Percentiles rank a stretch among this genome's conserved stretches.
phyloP scores from a whole-genome alignment of 1,140 invertebrate genomes.

The Zaprionus gabonicus region DNA sequence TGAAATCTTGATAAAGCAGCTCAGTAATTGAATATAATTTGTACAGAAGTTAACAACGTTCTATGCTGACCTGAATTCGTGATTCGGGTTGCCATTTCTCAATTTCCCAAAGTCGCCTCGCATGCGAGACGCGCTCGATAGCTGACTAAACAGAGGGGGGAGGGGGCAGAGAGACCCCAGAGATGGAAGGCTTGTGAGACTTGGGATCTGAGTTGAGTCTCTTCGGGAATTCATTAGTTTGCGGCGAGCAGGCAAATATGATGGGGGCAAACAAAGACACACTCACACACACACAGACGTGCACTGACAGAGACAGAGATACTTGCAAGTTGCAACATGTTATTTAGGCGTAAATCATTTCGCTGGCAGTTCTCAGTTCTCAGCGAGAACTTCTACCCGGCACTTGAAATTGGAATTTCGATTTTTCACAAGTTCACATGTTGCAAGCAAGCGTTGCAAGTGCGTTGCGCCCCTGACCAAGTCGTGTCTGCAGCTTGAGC shows the following conservation, averaged over 20 bases:
- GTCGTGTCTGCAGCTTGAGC: constrained; percentile 31
- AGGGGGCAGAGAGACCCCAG: neutral
- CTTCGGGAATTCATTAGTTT: neutral
- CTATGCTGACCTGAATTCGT: constrained; percentile 55
- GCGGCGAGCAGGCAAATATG: constrained; percentile 23
- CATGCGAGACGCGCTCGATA: neutral
- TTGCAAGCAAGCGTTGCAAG: constrained; percentile 55
- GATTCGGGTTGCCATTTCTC: constrained; percentile 41
- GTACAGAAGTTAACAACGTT: constrained; percentile 51
- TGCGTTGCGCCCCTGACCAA: constrained; percentile 53
- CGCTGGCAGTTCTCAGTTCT: constrained; percentile 40
- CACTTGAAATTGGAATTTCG: constrained; percentile 74
- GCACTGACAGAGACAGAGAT: constrained; percentile 16
- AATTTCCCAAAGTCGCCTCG: constrained; percentile 29
- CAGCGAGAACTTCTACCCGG: constrained; percentile 9
- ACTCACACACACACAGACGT: neutral
- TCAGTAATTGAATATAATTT: constrained; percentile 79
- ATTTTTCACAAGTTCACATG: constrained; percentile 83
- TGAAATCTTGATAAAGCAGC: constrained; percentile 73
- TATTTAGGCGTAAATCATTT: constrained; percentile 82
- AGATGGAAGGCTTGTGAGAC: neutral
- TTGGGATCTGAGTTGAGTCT: neutral
- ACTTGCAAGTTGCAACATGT: constrained; percentile 74
- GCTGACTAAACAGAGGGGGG: too few species aligned
- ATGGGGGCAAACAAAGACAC: constrained; percentile 8